Evolutionary conservation across 2,113 vertebrate genomes (phyloP).

Genomic region (Natator depressus): DNA sequence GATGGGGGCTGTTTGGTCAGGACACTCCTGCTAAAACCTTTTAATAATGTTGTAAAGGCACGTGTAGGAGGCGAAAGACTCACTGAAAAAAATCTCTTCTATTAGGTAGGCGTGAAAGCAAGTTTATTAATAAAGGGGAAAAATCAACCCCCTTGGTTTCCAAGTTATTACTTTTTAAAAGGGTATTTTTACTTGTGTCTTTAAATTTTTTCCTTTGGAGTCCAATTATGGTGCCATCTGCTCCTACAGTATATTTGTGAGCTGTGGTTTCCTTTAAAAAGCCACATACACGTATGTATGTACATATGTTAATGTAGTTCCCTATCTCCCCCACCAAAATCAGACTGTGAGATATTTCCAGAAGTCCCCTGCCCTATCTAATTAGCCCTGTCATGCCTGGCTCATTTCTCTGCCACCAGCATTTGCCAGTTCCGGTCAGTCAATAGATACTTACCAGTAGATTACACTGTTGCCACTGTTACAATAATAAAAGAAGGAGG

Average conservation of each 20-base stretch:
- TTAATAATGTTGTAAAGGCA: neutral
- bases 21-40: neutral
- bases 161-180: neutral
- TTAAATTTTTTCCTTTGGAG: neutral
- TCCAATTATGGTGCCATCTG: conserved; percentile 16
- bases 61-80: neutral
- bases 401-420: neutral
- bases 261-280: conserved; percentile 35
- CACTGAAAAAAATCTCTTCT: neutral
- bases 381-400: conserved; percentile 14
- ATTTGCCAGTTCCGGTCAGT: conserved; percentile 4
- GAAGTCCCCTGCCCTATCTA: neutral
- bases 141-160: neutral
- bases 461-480: neutral
- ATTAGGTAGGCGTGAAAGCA: too few species aligned
- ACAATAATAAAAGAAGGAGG: neutral
- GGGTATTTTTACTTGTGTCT: neutral
- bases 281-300: neutral
- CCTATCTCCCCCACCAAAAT: neutral
- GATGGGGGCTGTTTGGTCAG: neutral
- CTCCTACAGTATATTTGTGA: conserved; percentile 4
- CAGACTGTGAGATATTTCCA: neutral
- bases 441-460: neutral
- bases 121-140: too few species aligned
- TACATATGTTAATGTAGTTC: neutral